These are phyloP conservation scores for Netelia virgata DNA, from an alignment of 2,888 invertebrate genomes.

Conservation along the genomic window DNA sequence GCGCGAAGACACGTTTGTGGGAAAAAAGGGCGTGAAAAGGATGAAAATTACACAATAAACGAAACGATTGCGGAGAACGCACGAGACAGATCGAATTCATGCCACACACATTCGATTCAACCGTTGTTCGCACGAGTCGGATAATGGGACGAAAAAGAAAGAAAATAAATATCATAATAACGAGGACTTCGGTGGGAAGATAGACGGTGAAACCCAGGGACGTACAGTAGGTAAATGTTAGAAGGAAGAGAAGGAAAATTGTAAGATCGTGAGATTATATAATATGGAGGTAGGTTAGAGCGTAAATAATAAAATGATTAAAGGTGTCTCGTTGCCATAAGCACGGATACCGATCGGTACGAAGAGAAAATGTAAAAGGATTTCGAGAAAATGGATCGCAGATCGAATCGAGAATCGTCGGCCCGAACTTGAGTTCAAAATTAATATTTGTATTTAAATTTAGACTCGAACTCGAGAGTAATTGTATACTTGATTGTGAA, in stretches of 20 bases:
- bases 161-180: slow-evolving; percentile 45
- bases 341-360: slow-evolving; percentile 35
- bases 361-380: neutral
- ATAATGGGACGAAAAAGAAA: slow-evolving; percentile 13
- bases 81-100: slow-evolving; percentile 31
- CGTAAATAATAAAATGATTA: slow-evolving; percentile 34
- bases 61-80: too few relatives aligned
- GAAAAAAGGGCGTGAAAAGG: too few relatives aligned
- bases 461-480: neutral
- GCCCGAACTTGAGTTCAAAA: neutral
- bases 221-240: slow-evolving; percentile 47
- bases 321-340: slow-evolving; percentile 70
- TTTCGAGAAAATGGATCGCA: too few relatives aligned
- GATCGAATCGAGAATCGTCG: too few relatives aligned
- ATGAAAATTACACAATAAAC: too few relatives aligned
- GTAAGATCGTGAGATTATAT: slow-evolving; percentile 21
- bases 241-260: slow-evolving; percentile 22
- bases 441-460: neutral
- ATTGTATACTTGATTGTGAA: neutral
- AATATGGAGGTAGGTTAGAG: slow-evolving; percentile 25
- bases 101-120: slow-evolving; percentile 27
- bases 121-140: slow-evolving; percentile 33
- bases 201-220: slow-evolving; percentile 26
- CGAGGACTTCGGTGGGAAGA: slow-evolving; percentile 40
- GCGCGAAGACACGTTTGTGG: too few relatives aligned